A percentile compares a stretch with the other conserved stretches of the same genome.
phyloP scores from a whole-genome alignment of 2,113 vertebrate species.

The Odocoileus hemionus region DNA sequence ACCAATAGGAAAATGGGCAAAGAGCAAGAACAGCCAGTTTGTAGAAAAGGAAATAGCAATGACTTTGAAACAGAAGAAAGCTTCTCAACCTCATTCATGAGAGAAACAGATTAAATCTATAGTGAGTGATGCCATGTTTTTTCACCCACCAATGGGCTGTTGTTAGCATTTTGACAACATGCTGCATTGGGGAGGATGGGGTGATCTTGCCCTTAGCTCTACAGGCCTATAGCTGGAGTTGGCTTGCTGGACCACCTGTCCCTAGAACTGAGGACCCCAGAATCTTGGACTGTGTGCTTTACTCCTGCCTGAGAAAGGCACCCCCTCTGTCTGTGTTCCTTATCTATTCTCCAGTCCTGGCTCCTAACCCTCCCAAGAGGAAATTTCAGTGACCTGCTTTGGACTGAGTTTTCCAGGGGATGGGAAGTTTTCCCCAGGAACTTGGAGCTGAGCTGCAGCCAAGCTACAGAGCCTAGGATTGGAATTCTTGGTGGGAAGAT shows the following conservation, averaged over 20 bases:
- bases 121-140: not conserved
- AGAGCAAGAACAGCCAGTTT: not conserved
- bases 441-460: not conserved
- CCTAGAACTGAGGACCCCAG: not conserved
- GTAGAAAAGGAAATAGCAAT: not conserved
- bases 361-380: not conserved
- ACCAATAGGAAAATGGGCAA: not conserved
- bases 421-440: not conserved
- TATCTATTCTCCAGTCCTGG: not conserved
- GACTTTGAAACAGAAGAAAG: not conserved
- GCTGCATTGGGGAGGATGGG: not conserved
- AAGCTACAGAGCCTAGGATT: not conserved
- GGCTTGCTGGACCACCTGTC: not conserved
- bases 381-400: not conserved
- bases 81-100: not conserved
- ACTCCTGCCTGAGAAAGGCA: not conserved
- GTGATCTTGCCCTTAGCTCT: not conserved
- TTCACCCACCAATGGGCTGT: not conserved
- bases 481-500: not conserved
- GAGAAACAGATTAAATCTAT: not conserved
- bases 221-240: not conserved
- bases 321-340: not conserved
- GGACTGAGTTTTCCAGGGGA: not conserved
- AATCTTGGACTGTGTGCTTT: not conserved
- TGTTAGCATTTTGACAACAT: rapidly evolving